A percentile compares a stretch with the other conserved stretches of the same genome.
Conservation (phyloP, 2,888 invertebrate species). For the Gymnocheta viridis region DNA sequence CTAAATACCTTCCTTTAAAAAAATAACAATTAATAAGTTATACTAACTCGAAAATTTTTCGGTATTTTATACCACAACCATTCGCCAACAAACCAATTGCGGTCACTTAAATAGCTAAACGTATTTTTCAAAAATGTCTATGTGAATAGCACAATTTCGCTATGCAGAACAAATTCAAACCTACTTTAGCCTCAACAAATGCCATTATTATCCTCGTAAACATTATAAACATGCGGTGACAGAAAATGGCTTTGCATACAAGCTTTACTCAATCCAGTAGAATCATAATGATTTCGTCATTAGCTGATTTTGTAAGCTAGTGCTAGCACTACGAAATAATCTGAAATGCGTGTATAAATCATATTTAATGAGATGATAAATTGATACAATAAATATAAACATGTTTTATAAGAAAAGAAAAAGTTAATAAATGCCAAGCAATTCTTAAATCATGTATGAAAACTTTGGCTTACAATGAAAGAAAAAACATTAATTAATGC, state of each 20-base stretch:
- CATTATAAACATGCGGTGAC: conserved; percentile 2
- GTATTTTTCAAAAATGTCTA: too few relatives aligned
- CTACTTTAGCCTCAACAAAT: not conserved
- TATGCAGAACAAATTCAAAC: not conserved
- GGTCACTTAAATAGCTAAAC: too few relatives aligned
- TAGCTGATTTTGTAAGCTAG: conserved; percentile 7
- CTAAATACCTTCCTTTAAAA: too few relatives aligned
- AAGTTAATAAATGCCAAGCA: conserved; percentile 45
- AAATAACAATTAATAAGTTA: too few relatives aligned
- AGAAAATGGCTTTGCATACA: not conserved
- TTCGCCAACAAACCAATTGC: too few relatives aligned
- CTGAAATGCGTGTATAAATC: conserved; percentile 1
- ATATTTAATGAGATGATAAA: conserved; percentile 46
- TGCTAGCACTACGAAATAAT: not conserved
- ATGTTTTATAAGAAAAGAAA: not conserved
- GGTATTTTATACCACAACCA: too few relatives aligned
- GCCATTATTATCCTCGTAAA: not conserved
- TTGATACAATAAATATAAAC: conserved; percentile 13
- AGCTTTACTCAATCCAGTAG: not conserved
- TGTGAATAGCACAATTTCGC: too few relatives aligned
- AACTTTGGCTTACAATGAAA: not conserved
- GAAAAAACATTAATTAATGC: conserved; percentile 15
- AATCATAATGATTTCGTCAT: conserved; percentile 29
- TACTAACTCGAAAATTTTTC: too few relatives aligned
- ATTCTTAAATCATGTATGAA: conserved; percentile 36